Evolutionary conservation across 2,888 invertebrate species (phyloP), one percentile per base, ranked within the genome.

Genomic region (Erpobdella octoculata): DNA sequence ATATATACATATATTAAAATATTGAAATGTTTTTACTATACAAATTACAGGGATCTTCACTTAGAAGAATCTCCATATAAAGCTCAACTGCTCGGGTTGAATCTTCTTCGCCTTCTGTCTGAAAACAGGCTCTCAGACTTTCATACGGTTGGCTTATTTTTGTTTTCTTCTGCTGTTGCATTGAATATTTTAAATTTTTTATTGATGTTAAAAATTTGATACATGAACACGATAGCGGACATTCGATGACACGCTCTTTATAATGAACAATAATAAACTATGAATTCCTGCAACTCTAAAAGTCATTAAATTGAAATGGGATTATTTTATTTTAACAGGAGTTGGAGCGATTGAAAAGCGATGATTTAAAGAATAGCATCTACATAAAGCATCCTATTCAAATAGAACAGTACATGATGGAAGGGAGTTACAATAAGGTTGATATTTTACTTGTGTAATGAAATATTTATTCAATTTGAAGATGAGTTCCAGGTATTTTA

Each of bases 91-190:
- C 86, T 97, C 41, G 98, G 98, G 0, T 85, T 98, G 53, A 96
- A 98, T 85, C 86, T 98, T 28, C 86, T 98, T 71, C 93, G 93
- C 83, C 86, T 98, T 48, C 85, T 98, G 21, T 92, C 96, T 2
- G 93, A 95, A 83, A 97, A 97, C 83, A 87, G 95, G 78, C 92
- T 98, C 0, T 95, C 97, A 0, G 97, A 98, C 83, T 98, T 98
- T 84, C 98, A 98, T 81, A 97, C 96, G 0, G 86, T 86, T 48
- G n/a, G 41, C 33, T 53, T 9, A n/a, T n/a, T n/a, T 9, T 53
- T 8, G 6, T 25, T 1, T 53, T 53, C 21, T n/a, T 28, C 21
- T 18, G 18, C 18, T 21, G 4, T 48, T 48, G 18, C 46, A 46
- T 5, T 1, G 1, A 53, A n/a, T 28, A 53, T 25, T 53, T 53